Conservation (phyloP, 2,797 vertebrate species). For the Gymnoscopelus microlampas region DNA sequence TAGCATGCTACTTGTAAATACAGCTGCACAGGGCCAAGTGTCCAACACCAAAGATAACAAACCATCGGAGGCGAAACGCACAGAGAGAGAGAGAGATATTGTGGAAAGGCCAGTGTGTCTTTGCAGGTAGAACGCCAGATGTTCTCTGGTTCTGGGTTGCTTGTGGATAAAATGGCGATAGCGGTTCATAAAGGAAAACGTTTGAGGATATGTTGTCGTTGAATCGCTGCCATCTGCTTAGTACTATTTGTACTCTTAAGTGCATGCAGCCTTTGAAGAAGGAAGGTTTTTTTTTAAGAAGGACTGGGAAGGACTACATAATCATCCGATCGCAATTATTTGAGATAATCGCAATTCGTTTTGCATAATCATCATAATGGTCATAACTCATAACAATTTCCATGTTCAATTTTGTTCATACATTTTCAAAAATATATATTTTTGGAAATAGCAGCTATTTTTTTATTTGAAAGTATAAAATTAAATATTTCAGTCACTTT, state of each 20-base stretch:
- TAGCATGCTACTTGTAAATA: constrained; percentile 63
- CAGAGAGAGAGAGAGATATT: constrained; percentile 1
- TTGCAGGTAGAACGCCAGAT: constrained; percentile 48
- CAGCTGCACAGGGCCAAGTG: constrained; percentile 67
- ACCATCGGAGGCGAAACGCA: constrained; percentile 25
- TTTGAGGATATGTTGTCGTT: constrained; percentile 14
- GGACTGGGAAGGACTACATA: too few relatives aligned
- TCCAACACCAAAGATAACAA: constrained; percentile 54
- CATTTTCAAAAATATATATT: too few relatives aligned
- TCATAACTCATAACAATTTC: too few relatives aligned
- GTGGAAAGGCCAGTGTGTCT: constrained; percentile 40
- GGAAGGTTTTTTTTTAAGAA: background rate
- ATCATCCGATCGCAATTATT: too few relatives aligned
- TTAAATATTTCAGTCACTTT: too few relatives aligned
- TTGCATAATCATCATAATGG: too few relatives aligned
- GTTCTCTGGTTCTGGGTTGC: constrained; percentile 14
- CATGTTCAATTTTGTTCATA: too few relatives aligned
- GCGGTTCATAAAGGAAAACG: background rate
- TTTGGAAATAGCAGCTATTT: too few relatives aligned
- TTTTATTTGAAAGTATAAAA: too few relatives aligned
- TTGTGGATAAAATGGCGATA: constrained; percentile 30
- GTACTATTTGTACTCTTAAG: background rate
- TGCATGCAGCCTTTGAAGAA: constrained; percentile 2
- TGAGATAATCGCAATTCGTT: too few relatives aligned
- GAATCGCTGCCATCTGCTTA: constrained; percentile 41